Evolutionary conservation across 1,140 invertebrate genomes (phyloP).

Genomic region (Amphibalanus amphitrite): DNA sequence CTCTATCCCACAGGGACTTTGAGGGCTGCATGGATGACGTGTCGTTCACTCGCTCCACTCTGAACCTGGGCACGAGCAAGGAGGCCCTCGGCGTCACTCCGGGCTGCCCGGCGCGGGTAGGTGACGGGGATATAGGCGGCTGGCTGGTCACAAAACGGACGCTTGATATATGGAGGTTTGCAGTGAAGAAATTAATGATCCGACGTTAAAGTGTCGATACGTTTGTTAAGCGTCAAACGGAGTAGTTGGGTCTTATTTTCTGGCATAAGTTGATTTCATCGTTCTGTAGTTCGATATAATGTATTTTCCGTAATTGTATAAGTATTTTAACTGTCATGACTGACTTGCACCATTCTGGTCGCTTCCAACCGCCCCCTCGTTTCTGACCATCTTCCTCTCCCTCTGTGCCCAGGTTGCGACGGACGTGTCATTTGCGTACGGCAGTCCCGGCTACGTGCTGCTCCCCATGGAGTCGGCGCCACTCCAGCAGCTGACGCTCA

Average conservation of each 20-base stretch:
- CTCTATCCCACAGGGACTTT: conserved; percentile 41
- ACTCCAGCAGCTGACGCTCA: conserved; percentile 52
- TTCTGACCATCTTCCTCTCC: not conserved
- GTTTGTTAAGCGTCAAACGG: too few relatives aligned
- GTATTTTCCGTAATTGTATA: not conserved
- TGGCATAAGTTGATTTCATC: too few relatives aligned
- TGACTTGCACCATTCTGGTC: not conserved
- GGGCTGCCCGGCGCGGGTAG: conserved; percentile 64
- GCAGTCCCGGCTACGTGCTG: conserved; percentile 29
- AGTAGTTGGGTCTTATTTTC: too few relatives aligned
- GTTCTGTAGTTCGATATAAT: too few relatives aligned
- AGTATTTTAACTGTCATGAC: not conserved
- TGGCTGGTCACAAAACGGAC: too few relatives aligned
- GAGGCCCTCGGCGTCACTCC: conserved; percentile 60
- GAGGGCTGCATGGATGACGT: conserved; percentile 86
- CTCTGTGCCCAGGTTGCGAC: conserved; percentile 25
- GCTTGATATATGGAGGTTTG: too few relatives aligned
- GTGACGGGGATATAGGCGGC: not conserved
- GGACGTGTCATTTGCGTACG: conserved; percentile 40
- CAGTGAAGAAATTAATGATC: not conserved
- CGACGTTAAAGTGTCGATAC: too few relatives aligned
- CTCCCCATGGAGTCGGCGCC: conserved; percentile 24
- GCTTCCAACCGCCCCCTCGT: not conserved
- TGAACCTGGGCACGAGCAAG: conserved; percentile 58
- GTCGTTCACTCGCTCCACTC: conserved; percentile 46